Evolutionary conservation across 1,140 invertebrate species (phyloP), one percentile per base, ranked within the genome.

Genomic region (Cyphomyrmex costatus): DNA sequence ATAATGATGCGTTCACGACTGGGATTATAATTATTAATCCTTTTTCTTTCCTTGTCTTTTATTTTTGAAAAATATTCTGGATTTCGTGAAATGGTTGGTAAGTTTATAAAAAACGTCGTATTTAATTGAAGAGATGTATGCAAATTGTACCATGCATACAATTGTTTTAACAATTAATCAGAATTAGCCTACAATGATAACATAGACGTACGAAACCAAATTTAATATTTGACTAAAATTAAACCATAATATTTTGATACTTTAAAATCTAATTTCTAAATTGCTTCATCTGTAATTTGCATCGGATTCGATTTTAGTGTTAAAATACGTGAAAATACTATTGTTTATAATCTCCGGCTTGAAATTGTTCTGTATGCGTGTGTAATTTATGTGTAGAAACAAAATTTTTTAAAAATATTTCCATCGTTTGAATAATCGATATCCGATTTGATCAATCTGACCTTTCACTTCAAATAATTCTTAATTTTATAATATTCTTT

Each of bases 101-200:
- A 65, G 3, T 63, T 63, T 65, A 33, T 33, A 0, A 33, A 65
- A 33, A 33, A 19, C 0, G n/a, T 51, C 63, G 7, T 14, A 19
- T 36, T 42, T 16, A 21, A 14, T 24, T 68, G 51, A 7, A 53
- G 4, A 71, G 36, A 82, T 82, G 27, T 76, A 60, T 76, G 30
- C n/a, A 74, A 74, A 74, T 53, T 74, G 36, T 12, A 53, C 14
- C 5, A 33, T 10, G 19, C 0, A 16, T 49, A 3, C 7, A 21
- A 12, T 1, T n/a, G 16, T 16, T 6, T 70, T 27, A 16, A 4
- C 16, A 71, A 46, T 73, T 5, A 49, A 51, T 73, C 27, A 19
- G 53, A 73, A 53, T 71, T 27, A 12, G 16, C 14, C 10, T 51
- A 10, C 7, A 30, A 2, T 19, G 10, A 33, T 53, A 42, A 10